These are phyloP conservation scores for Stomatorhinus walkeri DNA, from an alignment of 2,797 vertebrate genomes.

Conservation along the genomic window DNA sequence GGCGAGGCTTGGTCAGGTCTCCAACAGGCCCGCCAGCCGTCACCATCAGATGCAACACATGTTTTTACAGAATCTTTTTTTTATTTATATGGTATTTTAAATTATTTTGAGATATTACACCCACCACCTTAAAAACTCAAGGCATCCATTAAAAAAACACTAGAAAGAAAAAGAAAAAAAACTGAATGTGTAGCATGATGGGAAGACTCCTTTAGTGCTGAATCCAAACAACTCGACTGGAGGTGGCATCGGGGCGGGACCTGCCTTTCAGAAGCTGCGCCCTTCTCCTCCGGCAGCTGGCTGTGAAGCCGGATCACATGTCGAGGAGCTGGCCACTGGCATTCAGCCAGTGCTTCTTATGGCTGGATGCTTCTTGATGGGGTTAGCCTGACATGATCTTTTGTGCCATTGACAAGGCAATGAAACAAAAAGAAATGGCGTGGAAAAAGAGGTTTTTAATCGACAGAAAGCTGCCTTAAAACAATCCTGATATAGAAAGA, in stretches of 20 bases:
- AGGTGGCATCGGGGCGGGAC: constrained; percentile 20
- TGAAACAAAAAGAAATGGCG: constrained; percentile 62
- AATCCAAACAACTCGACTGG: constrained; percentile 40
- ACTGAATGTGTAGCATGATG: constrained; percentile 59
- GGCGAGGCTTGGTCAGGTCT: not conserved
- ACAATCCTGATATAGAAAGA: constrained; percentile 77
- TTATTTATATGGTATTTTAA: constrained; percentile 86
- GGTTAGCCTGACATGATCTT: constrained; percentile 72
- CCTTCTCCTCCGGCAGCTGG: not conserved
- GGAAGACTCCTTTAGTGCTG: constrained; percentile 11
- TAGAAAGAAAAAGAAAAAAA: constrained; percentile 52
- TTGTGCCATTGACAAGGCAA: constrained; percentile 53
- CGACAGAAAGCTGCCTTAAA: constrained; percentile 96
- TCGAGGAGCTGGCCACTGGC: constrained; percentile 40
- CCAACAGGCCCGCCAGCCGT: constrained; percentile 40
- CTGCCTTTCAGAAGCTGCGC: not conserved
- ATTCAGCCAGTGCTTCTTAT: constrained; percentile 46
- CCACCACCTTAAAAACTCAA: constrained; percentile 80
- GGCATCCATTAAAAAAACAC: constrained; percentile 60
- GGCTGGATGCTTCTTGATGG: constrained; percentile 60
- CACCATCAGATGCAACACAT: constrained; percentile 52
- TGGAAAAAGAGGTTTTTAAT: constrained; percentile 65
- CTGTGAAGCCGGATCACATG: constrained; percentile 34
- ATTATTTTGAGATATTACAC: constrained; percentile 86
- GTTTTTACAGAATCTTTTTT: constrained; percentile 53